Conservation (phyloP, 2,113 vertebrate genomes). For the Toxostoma redivivum region DNA sequence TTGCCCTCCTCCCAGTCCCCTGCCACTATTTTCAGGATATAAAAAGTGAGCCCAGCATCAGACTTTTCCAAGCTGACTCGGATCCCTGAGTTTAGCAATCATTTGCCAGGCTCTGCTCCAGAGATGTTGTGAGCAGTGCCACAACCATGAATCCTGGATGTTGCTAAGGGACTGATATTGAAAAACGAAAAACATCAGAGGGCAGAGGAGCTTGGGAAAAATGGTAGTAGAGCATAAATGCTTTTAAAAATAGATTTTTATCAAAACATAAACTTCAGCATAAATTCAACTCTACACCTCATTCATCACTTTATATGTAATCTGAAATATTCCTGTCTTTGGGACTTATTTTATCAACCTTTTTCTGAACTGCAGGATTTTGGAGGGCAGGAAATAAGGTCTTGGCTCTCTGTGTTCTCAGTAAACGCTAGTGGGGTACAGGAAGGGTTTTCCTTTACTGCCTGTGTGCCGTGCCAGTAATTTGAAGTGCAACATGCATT, state of each 20-base stretch:
- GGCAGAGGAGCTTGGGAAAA: conserved; percentile 63
- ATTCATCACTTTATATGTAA: conserved; percentile 12
- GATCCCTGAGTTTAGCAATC: neutral
- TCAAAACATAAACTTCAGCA: conserved; percentile 47
- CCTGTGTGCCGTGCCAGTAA: neutral
- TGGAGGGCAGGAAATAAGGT: neutral
- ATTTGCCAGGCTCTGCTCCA: neutral
- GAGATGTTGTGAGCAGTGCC: neutral
- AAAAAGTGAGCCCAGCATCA: neutral
- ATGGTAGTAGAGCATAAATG: neutral
- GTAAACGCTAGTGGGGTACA: neutral
- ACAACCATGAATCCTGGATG: conserved; percentile 18
- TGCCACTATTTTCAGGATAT: neutral
- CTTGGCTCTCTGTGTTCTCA: neutral
- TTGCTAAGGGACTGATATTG: conserved; percentile 49
- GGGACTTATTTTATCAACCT: conserved; percentile 5
- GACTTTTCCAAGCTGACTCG: neutral
- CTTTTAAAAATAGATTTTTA: conserved; percentile 50
- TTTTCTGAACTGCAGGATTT: neutral
- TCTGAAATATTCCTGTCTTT: conserved; percentile 7
- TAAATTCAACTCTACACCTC: conserved; percentile 12
- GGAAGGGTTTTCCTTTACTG: neutral
- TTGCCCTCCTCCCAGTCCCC: neutral
- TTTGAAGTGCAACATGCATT: neutral
- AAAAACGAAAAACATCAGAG: conserved; percentile 47